These are phyloP conservation scores for Salvelinus fontinalis DNA, from an alignment of 2,113 vertebrate genomes.

Conservation along the genomic window DNA sequence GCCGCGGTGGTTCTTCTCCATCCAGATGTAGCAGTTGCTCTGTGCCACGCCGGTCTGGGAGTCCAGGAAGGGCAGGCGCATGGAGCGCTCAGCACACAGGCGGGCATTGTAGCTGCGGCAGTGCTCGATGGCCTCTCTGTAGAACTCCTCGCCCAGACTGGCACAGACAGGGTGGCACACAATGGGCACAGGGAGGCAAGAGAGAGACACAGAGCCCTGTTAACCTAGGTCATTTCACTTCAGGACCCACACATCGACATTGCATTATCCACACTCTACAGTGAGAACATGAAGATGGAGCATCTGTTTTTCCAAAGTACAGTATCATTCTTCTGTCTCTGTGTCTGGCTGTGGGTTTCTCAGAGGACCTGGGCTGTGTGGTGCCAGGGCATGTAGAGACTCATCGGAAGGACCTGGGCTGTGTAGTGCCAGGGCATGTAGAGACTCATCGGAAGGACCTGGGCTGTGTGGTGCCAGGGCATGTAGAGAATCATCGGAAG, in stretches of 20 bases:
- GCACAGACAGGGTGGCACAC: too few species aligned
- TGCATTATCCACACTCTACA: not conserved
- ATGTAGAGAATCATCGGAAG: too few species aligned
- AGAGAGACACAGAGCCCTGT: not conserved
- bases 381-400: too few species aligned
- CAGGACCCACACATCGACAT: not conserved
- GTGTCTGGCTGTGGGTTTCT: not conserved
- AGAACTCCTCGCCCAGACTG: conserved; percentile 92
- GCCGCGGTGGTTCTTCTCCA: conserved; percentile 93
- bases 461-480: too few species aligned
- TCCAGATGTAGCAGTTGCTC: conserved; percentile 97
- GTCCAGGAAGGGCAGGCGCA: conserved; percentile 91
- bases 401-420: too few species aligned
- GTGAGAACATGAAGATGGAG: not conserved
- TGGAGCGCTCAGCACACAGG: conserved; percentile 89
- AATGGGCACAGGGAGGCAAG: not conserved
- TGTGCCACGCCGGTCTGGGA: conserved; percentile 94
- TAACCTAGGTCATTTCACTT: not conserved
- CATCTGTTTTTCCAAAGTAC: not conserved
- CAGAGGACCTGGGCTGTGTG: not conserved
- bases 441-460: too few species aligned
- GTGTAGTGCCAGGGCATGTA: too few species aligned
- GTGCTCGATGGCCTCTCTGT: conserved; percentile 92
- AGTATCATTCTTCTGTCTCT: not conserved
- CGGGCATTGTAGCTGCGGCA: conserved; percentile 94